These are phyloP conservation scores for Chirona hameri DNA, from an alignment of 2,888 invertebrate species.

Conservation along the genomic window DNA sequence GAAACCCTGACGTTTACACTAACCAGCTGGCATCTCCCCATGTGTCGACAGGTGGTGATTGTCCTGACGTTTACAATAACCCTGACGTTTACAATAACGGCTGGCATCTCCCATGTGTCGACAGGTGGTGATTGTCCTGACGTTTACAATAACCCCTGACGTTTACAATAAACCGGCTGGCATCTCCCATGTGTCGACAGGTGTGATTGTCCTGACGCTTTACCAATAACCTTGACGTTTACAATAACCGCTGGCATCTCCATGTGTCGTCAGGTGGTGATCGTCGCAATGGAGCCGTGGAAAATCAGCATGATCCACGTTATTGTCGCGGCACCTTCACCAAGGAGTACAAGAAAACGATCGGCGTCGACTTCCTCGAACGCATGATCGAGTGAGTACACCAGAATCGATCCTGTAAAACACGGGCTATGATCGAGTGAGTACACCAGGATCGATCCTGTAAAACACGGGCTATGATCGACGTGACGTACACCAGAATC, in stretches of 20 bases:
- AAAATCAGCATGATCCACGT: slow-evolving; percentile 96
- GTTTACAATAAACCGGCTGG: too few species aligned
- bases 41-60: slow-evolving; percentile 72
- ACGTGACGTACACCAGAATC: slow-evolving; percentile 62
- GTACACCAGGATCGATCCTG: slow-evolving; percentile 47
- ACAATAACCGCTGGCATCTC: too few species aligned
- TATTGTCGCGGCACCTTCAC: slow-evolving; percentile 97
- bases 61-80: too few species aligned
- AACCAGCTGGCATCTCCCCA: too few species aligned
- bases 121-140: slow-evolving; percentile 91
- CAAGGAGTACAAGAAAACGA: slow-evolving; percentile 95
- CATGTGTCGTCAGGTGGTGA: slow-evolving; percentile 66
- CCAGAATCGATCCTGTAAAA: neutral
- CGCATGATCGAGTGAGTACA: slow-evolving; percentile 83
- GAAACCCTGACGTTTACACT: too few species aligned
- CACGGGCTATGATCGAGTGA: slow-evolving; percentile 73
- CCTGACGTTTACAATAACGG: too few species aligned
- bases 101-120: too few species aligned
- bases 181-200: too few species aligned
- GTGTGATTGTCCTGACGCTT: too few species aligned
- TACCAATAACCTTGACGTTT: too few species aligned
- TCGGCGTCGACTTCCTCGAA: slow-evolving; percentile 95
- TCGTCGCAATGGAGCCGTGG: slow-evolving; percentile 95
- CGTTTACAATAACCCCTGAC: too few species aligned
- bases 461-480: slow-evolving; percentile 60